A percentile compares a stretch with the other conserved stretches of the same genome.
phyloP scores from a whole-genome alignment of 2,888 invertebrate genomes.

The Petrolisthes manimaculis region DNA sequence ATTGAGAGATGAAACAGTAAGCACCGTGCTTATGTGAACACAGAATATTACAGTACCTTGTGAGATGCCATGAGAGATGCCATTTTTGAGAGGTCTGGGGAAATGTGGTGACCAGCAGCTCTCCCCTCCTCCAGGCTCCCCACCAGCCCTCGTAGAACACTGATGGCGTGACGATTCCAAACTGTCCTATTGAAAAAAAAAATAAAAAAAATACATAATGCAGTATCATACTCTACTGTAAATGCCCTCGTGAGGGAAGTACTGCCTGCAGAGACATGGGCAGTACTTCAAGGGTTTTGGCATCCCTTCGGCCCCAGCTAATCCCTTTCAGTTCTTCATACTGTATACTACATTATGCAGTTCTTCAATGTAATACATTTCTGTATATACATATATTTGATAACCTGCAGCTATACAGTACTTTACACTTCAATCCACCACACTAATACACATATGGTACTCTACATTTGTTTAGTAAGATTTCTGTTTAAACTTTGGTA shows the following conservation, averaged over 20 bases:
- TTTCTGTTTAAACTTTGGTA: too few species aligned
- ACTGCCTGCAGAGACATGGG: too few species aligned
- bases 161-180: conserved; percentile 51
- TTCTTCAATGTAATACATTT: too few species aligned
- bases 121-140: conserved; percentile 32
- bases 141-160: conserved; percentile 35
- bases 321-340: too few species aligned
- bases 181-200: conserved; percentile 26
- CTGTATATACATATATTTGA: too few species aligned
- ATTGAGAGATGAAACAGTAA: not conserved
- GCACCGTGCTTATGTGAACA: not conserved
- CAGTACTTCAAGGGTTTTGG: too few species aligned
- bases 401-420: too few species aligned
- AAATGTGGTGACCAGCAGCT: conserved; percentile 17
- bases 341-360: too few species aligned
- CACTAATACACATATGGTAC: not conserved
- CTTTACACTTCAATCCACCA: not conserved
- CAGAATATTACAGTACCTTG: conserved; percentile 20
- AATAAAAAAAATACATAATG: not conserved
- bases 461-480: too few species aligned
- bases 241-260: not conserved
- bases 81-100: conserved; percentile 38
- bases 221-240: too few species aligned
- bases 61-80: conserved; percentile 50
- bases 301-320: too few species aligned